Base-by-base conservation (phyloP, 2,797 vertebrate genomes). In the Gallinago nigripennis region DNA sequence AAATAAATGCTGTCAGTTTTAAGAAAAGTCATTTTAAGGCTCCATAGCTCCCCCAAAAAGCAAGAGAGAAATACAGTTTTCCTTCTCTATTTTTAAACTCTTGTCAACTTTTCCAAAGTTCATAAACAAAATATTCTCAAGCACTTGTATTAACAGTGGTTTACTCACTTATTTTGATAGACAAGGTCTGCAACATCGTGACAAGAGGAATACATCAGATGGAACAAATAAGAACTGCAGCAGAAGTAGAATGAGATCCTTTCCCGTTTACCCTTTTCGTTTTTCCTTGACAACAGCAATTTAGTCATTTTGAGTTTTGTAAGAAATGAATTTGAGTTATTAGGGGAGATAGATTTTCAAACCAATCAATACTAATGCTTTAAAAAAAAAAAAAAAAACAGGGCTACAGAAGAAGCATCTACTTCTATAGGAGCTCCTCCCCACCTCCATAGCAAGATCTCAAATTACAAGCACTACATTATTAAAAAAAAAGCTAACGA, bases 91-190 rank as follows among this genome's bases (percentile, higher is more conserved):
- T 82, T 88, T 90, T 73, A 16, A 73, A 80, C 28, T 71, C 53
- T 39, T 39, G 57, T 92, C 54, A 78, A 31, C 28, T 88, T 92
- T 94, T 90, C 61, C 65, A 90, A 73, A 92, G 77, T 43, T 76
- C 70, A 70, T 2, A 68, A 92, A 70, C 37, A 72, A 94, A 94
- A 35, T 70, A 50, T 82, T 82, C 77, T 94, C 41, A 85, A 93
- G 82, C 24, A 65, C 25, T 80, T 70, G 14, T 76, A 72, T 69
- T 82, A 92, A 77, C 35, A 66, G 53, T 11, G 19, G 61, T 77
- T 93, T 86, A 65, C 33, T 85, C 53, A 48, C 48, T 93, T 68
- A 46, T 50, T 95, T 73, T 88, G 84, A 91, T 14, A 83, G 63
- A 85, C 73, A 82, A 63, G 64, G 64, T 88, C 69, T 91, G 48